Evolutionary conservation across 2,113 vertebrate genomes (phyloP).

Genomic region (Hypocryptadius cinnamomeus): DNA sequence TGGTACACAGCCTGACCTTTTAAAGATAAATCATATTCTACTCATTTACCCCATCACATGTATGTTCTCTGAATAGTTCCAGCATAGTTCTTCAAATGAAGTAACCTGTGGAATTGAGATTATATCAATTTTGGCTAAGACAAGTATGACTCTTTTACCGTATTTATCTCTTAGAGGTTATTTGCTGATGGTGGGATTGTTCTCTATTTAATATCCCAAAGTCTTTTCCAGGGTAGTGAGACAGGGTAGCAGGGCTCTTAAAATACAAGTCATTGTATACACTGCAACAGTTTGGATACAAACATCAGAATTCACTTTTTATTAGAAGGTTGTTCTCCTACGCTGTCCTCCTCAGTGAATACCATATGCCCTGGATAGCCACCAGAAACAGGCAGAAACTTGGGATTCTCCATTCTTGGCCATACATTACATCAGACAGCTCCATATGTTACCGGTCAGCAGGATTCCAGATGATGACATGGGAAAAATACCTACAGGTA

Average conservation of each 20-base stretch:
- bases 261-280: background rate
- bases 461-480: background rate
- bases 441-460: background rate
- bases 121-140: background rate
- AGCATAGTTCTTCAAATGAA: background rate
- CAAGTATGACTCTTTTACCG: background rate
- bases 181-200: background rate
- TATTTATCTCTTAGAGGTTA: background rate
- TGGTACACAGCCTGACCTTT: background rate
- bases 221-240: background rate
- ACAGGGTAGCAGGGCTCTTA: background rate
- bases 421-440: background rate
- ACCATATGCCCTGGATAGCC: background rate
- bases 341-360: background rate
- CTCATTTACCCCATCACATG: background rate
- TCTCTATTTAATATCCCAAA: background rate
- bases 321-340: background rate
- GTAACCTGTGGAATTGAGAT: background rate
- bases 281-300: background rate
- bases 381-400: background rate
- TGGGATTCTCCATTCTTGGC: background rate
- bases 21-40: background rate
- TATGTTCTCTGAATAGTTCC: background rate
- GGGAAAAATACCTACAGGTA: background rate
- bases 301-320: background rate